Evolutionary conservation across 2,113 vertebrate species (phyloP).

Genomic region (Vombatus ursinus): DNA sequence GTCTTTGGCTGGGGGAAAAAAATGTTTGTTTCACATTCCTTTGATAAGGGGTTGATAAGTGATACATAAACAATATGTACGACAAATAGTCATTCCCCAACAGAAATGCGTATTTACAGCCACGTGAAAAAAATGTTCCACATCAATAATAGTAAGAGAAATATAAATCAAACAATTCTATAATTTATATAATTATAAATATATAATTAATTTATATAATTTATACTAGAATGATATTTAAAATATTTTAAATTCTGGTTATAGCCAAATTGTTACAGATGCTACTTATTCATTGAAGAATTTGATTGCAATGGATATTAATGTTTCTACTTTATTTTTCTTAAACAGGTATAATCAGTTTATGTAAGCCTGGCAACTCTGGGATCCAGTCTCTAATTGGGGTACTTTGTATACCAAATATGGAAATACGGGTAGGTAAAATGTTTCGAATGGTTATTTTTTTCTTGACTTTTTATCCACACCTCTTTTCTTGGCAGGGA

Average conservation of each 20-base stretch:
- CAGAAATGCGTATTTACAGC: not conserved
- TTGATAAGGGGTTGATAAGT: not conserved
- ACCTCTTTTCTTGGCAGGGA: not conserved
- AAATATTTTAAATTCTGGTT: not conserved
- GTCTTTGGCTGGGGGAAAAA: no score
- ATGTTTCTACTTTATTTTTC: slow-evolving; percentile 55
- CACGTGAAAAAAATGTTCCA: no score
- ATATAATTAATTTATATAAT: not conserved
- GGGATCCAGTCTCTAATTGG: slow-evolving; percentile 98
- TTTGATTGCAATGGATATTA: not conserved
- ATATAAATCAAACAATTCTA: not conserved
- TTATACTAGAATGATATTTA: not conserved
- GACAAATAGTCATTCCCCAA: not conserved
- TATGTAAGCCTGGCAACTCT: slow-evolving; percentile 97
- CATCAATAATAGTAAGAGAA: no score
- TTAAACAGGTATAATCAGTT: slow-evolving; percentile 94
- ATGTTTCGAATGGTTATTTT: slow-evolving; percentile 32
- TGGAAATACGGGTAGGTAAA: slow-evolving; percentile 96
- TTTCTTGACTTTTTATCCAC: slow-evolving; percentile 36
- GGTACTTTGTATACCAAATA: slow-evolving; percentile 98
- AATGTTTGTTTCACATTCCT: not conserved
- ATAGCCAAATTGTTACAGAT: not conserved
- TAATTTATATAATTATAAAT: no score
- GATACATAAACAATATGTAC: not conserved
- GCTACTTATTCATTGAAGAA: not conserved